A percentile compares a stretch with the other conserved stretches of the same genome.
These are phyloP conservation scores for Ramazzottius varieornatus DNA, from an alignment of 2,888 invertebrate species.

Conservation along the genomic window DNA sequence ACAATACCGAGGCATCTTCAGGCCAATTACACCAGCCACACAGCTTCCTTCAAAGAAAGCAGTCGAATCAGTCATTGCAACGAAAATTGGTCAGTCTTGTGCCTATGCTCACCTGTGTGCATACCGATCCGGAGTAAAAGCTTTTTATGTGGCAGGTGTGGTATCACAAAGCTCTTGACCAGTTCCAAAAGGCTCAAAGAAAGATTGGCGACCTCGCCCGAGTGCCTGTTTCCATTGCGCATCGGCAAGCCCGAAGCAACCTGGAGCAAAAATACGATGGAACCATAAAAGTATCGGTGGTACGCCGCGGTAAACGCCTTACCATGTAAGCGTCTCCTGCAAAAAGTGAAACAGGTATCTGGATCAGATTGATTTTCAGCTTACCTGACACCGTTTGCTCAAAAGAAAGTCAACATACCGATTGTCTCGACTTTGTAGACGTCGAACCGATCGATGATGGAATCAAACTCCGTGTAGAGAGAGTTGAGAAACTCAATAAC, in stretches of 20 bases:
- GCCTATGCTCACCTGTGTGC: constrained; percentile 12
- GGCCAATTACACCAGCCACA: not conserved
- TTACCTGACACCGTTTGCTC: too few relatives aligned
- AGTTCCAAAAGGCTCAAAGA: constrained; percentile 16
- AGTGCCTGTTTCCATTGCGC: constrained; percentile 14
- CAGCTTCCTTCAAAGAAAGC: not conserved
- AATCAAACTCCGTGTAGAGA: not conserved
- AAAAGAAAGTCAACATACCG: not conserved
- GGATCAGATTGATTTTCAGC: too few relatives aligned
- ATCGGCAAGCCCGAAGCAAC: constrained; percentile 18
- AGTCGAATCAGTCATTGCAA: not conserved
- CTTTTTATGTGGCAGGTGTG: constrained; percentile 14
- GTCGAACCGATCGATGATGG: not conserved
- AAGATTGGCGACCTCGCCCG: constrained; percentile 19
- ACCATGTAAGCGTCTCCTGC: constrained; percentile 3
- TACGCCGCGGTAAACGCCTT: not conserved
- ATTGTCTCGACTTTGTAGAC: not conserved
- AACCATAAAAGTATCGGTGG: not conserved
- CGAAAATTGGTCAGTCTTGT: not conserved
- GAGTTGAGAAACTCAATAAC: not conserved
- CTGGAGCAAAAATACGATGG: constrained; percentile 6
- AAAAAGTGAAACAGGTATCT: too few relatives aligned
- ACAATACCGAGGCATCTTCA: not conserved
- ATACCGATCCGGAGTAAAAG: constrained; percentile 17
- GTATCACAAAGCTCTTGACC: constrained; percentile 16